Conservation (phyloP, 2,888 invertebrate genomes). For the Eupeodes luniger region DNA sequence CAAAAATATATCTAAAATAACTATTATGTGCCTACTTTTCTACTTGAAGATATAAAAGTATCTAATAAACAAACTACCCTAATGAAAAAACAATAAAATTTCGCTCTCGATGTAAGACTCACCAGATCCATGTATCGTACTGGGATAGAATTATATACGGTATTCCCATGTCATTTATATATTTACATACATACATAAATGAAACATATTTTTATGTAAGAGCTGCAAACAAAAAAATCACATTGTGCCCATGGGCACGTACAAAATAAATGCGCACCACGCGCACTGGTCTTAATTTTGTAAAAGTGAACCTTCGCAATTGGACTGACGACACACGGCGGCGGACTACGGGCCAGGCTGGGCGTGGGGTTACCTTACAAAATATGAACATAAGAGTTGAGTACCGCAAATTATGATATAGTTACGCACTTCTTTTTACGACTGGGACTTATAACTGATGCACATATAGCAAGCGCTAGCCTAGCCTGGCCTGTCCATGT, state of each 20-base stretch:
- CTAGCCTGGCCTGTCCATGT: slow-evolving; percentile 14
- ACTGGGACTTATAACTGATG: slow-evolving; percentile 28
- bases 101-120: not conserved
- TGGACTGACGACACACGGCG: not conserved
- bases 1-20: not conserved
- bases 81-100: slow-evolving; percentile 63
- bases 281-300: slow-evolving; percentile 51
- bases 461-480: not conserved
- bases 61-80: slow-evolving; percentile 47
- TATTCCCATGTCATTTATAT: not conserved
- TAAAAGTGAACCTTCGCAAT: slow-evolving; percentile 35
- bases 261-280: slow-evolving; percentile 68
- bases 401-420: slow-evolving; percentile 54
- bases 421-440: slow-evolving; percentile 67
- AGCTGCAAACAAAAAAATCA: slow-evolving; percentile 49
- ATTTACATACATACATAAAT: not conserved
- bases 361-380: slow-evolving; percentile 47
- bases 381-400: not conserved
- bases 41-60: not conserved
- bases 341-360: not conserved
- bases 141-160: not conserved
- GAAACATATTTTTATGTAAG: slow-evolving; percentile 33
- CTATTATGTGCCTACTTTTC: not conserved
- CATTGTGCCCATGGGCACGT: slow-evolving; percentile 69
- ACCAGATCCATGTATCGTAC: not conserved